Conservation (phyloP, 2,113 vertebrate genomes). For the Indri indri region DNA sequence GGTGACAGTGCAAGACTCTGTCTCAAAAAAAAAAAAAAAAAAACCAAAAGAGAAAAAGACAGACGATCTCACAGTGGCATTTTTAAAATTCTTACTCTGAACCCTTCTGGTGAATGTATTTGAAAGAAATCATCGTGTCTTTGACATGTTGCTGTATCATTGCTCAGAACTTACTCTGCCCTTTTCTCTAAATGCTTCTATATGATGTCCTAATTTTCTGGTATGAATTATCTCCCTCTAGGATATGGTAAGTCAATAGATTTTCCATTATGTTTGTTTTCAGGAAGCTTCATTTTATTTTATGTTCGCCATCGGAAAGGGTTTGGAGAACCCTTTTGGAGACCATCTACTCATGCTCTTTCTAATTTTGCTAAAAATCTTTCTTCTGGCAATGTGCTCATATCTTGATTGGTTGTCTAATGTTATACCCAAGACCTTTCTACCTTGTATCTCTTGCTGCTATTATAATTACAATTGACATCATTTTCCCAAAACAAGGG, state of each 20-base stretch:
- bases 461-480: neutral
- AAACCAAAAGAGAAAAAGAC: neutral
- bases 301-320: neutral
- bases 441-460: rapidly evolving
- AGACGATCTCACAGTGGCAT: neutral
- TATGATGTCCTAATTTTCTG: neutral
- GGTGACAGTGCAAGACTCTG: too few relatives aligned
- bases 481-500: neutral
- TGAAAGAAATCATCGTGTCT: neutral
- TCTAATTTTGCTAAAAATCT: neutral
- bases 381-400: neutral
- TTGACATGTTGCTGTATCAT: neutral
- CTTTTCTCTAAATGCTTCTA: neutral
- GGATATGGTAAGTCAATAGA: neutral
- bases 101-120: neutral
- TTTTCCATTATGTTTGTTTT: neutral
- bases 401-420: neutral
- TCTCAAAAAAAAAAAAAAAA: too few relatives aligned
- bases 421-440: neutral
- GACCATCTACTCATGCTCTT: neutral
- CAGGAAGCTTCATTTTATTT: neutral
- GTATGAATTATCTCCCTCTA: neutral
- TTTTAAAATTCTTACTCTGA: neutral
- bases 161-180: neutral
- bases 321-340: neutral